Conservation (phyloP, 2,888 invertebrate species). For the Stictocephala bisonia region DNA sequence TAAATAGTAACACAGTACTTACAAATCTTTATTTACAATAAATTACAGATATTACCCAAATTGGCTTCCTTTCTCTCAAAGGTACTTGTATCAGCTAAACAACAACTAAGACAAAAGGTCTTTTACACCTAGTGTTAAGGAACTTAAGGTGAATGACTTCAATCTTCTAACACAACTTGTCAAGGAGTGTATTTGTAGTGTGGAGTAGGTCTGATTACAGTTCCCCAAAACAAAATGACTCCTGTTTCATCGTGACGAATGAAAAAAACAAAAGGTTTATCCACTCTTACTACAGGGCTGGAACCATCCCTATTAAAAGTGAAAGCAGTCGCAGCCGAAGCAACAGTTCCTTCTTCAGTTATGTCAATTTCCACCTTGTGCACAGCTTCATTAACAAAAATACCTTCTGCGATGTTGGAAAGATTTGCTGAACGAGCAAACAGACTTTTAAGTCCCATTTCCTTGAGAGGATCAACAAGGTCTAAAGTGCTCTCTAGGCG, state of each 20-base stretch:
- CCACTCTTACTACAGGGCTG: slow-evolving; percentile 67
- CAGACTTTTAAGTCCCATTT: slow-evolving; percentile 72
- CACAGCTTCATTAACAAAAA: slow-evolving; percentile 63
- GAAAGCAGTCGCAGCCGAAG: slow-evolving; percentile 74
- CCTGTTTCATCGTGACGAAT: slow-evolving; percentile 76
- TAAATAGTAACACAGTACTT: too few relatives aligned
- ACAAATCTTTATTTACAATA: too few relatives aligned
- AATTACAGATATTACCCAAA: too few relatives aligned
- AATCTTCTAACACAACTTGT: too few relatives aligned
- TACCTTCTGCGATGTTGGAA: slow-evolving; percentile 63
- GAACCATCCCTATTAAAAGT: slow-evolving; percentile 70
- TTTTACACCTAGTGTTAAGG: too few relatives aligned
- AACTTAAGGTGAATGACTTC: too few relatives aligned
- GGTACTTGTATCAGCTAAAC: too few relatives aligned
- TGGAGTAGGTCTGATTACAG: slow-evolving; percentile 71
- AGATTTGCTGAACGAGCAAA: slow-evolving; percentile 75
- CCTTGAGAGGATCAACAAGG: slow-evolving; percentile 69
- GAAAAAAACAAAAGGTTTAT: slow-evolving; percentile 80
- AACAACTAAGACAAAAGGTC: too few relatives aligned
- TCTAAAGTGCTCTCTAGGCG: slow-evolving; percentile 71
- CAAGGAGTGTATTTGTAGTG: slow-evolving; percentile 47
- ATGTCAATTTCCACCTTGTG: slow-evolving; percentile 65
- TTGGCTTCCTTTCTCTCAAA: too few relatives aligned
- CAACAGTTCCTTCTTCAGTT: slow-evolving; percentile 76
- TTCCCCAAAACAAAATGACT: slow-evolving; percentile 78